phyloP scores from a whole-genome alignment of 2,113 vertebrate species.

The Sebastes fasciatus region DNA sequence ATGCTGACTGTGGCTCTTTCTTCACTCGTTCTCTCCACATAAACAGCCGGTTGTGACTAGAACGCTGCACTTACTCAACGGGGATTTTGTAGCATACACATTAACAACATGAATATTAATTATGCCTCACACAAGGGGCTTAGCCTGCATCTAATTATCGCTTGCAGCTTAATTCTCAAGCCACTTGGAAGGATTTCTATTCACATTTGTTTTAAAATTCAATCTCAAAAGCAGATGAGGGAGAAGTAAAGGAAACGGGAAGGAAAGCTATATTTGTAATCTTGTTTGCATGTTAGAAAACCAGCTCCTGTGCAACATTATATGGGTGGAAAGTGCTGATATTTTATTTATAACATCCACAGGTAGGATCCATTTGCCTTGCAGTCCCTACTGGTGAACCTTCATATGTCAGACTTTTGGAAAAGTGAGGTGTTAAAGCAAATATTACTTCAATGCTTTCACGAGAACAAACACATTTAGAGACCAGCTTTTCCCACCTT shows the following conservation, averaged over 20 bases:
- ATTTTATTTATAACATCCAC: slow-evolving; percentile 14
- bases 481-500: background rate
- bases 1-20: slow-evolving; percentile 53
- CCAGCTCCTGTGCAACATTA: background rate
- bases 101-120: slow-evolving; percentile 77
- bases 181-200: slow-evolving; percentile 25
- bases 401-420: background rate
- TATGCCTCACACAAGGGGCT: slow-evolving; percentile 49
- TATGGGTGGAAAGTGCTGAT: background rate
- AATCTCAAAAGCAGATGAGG: slow-evolving; percentile 9
- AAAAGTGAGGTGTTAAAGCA: background rate
- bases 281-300: slow-evolving; percentile 14
- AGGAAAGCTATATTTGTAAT: background rate
- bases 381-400: background rate
- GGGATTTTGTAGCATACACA: slow-evolving; percentile 64
- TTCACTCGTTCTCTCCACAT: slow-evolving; percentile 29
- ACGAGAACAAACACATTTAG: background rate
- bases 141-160: slow-evolving; percentile 59
- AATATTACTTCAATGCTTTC: background rate
- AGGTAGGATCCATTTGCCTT: background rate
- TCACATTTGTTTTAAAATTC: slow-evolving; percentile 32
- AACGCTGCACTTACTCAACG: slow-evolving; percentile 54
- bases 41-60: slow-evolving; percentile 57
- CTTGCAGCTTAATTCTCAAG: slow-evolving; percentile 53
- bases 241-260: background rate